These are phyloP conservation scores for Neodiprion virginianus DNA, from an alignment of 1,140 invertebrate species.

Conservation along the genomic window DNA sequence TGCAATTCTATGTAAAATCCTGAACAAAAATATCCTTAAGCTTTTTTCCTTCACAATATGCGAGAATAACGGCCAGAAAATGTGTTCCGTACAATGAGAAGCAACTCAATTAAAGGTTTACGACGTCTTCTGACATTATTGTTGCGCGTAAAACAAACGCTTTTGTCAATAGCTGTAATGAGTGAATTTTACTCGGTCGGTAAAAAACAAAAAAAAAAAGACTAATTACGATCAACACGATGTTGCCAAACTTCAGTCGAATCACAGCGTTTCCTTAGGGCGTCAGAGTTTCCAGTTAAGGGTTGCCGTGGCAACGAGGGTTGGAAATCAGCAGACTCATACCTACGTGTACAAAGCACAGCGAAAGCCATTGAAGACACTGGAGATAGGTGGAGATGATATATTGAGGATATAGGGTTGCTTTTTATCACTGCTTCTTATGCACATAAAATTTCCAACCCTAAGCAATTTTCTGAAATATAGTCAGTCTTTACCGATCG, in stretches of 20 bases:
- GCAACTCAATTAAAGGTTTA: no score
- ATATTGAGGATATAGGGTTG: no score
- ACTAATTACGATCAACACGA: not conserved
- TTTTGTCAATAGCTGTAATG: not conserved
- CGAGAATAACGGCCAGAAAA: not conserved
- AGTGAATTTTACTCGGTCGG: not conserved
- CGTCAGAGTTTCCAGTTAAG: constrained; percentile 53
- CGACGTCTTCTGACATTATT: no score
- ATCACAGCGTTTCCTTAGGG: no score
- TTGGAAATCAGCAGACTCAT: constrained; percentile 43
- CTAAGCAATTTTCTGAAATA: no score
- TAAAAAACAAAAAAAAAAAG: not conserved
- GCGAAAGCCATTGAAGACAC: constrained; percentile 6
- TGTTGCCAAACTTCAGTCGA: no score
- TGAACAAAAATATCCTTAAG: not conserved
- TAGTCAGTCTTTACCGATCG: no score
- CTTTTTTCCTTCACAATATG: not conserved
- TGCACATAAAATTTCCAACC: no score
- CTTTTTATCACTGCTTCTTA: no score
- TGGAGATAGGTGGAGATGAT: no score
- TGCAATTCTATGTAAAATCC: not conserved
- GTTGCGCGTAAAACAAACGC: no score
- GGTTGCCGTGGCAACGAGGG: constrained; percentile 56
- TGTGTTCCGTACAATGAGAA: not conserved
- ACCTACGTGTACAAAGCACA: constrained; percentile 22